These are phyloP conservation scores for Drosophila leontia DNA, from an alignment of 1,140 invertebrate genomes.

Conservation along the genomic window DNA sequence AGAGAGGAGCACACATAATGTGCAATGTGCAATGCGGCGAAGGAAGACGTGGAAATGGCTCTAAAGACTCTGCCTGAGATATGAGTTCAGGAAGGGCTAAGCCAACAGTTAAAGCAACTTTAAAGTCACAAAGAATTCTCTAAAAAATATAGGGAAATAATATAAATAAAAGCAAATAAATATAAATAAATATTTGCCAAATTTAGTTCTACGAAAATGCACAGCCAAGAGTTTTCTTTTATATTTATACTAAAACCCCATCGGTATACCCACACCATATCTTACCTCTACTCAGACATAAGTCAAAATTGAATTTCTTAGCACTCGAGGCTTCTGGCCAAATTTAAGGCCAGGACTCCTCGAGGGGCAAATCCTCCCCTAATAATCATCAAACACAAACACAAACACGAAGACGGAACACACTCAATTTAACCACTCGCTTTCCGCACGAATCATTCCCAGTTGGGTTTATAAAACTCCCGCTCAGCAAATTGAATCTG, in stretches of 20 bases:
- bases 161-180: no score
- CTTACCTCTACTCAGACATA: neutral
- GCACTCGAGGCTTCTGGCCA: neutral
- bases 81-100: conserved; percentile 36
- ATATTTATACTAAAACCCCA: neutral
- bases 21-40: conserved; percentile 20
- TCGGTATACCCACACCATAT: neutral
- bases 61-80: conserved; percentile 38
- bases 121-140: neutral
- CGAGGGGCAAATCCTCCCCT: neutral
- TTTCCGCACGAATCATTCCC: conserved; percentile 51
- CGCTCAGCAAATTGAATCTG: conserved; percentile 71
- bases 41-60: conserved; percentile 42
- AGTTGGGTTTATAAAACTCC: conserved; percentile 43
- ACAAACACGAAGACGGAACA: conserved; percentile 31
- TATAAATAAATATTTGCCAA: no score
- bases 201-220: no score
- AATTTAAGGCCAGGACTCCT: conserved; percentile 1
- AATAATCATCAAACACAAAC: conserved; percentile 29
- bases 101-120: neutral
- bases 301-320: conserved; percentile 2
- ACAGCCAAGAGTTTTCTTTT: no score
- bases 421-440: conserved; percentile 47
- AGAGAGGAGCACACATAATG: conserved; percentile 50
- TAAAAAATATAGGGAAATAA: no score